A percentile compares a stretch with the other conserved stretches of the same genome.
These are phyloP conservation scores for Picathartes gymnocephalus DNA, from an alignment of 2,113 vertebrate genomes.

Conservation along the genomic window DNA sequence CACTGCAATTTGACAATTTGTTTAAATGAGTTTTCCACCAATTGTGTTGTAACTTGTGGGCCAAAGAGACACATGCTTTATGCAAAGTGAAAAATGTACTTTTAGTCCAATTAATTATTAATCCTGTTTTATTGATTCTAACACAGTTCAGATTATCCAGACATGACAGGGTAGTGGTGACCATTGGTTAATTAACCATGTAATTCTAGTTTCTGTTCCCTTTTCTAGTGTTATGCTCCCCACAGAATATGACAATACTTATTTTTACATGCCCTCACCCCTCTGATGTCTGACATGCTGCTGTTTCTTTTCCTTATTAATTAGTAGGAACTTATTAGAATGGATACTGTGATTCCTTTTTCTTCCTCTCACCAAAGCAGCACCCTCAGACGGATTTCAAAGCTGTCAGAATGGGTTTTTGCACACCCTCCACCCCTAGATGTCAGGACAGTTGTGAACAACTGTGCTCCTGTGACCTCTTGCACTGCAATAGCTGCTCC, in stretches of 20 bases:
- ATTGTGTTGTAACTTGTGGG: background rate
- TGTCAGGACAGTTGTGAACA: background rate
- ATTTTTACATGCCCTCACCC: background rate
- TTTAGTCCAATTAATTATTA: background rate
- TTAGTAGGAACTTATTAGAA: background rate
- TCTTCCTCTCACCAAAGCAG: background rate
- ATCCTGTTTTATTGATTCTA: background rate
- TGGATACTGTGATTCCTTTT: background rate
- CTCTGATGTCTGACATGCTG: background rate
- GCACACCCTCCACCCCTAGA: background rate
- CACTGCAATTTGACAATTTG: background rate
- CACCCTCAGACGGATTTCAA: background rate
- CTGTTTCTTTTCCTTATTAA: background rate
- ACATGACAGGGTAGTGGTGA: background rate
- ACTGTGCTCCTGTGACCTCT: background rate
- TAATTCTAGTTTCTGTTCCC: background rate
- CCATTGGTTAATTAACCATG: background rate
- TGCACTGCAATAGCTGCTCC: background rate
- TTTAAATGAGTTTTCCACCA: background rate
- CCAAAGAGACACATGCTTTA: background rate
- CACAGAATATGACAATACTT: background rate
- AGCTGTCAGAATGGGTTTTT: background rate
- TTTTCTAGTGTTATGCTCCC: background rate
- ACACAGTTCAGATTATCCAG: background rate
- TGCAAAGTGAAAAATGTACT: background rate